A percentile compares a stretch with the other conserved stretches of the same genome.
These are phyloP conservation scores for Electrona antarctica DNA, from an alignment of 2,113 vertebrate species.

Conservation along the genomic window DNA sequence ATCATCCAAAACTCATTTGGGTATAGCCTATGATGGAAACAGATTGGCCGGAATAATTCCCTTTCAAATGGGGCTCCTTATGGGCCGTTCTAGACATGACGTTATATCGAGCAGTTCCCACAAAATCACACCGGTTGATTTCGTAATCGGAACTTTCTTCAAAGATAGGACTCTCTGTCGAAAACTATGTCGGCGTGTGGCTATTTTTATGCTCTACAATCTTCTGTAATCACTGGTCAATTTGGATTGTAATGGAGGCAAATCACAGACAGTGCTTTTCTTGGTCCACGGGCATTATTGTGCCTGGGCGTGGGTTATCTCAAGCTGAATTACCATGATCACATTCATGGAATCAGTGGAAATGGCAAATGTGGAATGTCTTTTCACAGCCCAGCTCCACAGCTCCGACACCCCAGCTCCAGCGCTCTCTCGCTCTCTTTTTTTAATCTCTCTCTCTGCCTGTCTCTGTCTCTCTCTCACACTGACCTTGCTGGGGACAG, in stretches of 20 bases:
- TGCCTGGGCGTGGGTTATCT: background rate
- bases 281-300: slow-evolving; percentile 9
- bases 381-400: no score
- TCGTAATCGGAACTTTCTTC: slow-evolving; percentile 6
- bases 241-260: slow-evolving; percentile 23
- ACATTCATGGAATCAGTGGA: slow-evolving; percentile 1
- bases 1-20: background rate
- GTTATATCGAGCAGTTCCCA: background rate
- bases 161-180: background rate
- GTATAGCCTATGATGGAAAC: background rate
- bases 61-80: background rate
- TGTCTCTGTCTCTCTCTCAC: slow-evolving; percentile 8
- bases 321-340: slow-evolving; percentile 7
- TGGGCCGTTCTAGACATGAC: background rate
- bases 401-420: no score
- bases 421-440: background rate
- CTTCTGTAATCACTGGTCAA: slow-evolving; percentile 26
- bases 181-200: background rate
- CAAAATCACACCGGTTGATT: slow-evolving; percentile 31
- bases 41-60: background rate
- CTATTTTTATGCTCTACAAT: slow-evolving; percentile 14
- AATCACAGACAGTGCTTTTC: background rate
- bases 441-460: slow-evolving; percentile 17
- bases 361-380: no score
- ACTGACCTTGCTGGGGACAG: slow-evolving; percentile 37